Evolutionary conservation across 2,113 vertebrate genomes (phyloP), one percentile per base, ranked within the genome.

Genomic region (Parus major): DNA sequence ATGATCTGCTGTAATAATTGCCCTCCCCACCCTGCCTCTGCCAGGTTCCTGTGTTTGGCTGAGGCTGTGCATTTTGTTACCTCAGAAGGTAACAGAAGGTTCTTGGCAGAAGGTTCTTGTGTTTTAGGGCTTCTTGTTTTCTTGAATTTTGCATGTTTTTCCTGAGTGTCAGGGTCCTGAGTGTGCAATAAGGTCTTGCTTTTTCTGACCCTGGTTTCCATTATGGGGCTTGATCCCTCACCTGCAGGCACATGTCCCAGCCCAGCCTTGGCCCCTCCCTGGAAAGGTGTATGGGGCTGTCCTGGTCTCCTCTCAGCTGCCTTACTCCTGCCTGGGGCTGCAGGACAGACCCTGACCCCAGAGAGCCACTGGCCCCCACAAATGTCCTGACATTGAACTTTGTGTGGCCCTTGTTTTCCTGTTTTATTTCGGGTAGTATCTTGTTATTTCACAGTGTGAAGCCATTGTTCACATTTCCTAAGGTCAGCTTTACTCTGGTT

Each of bases 351-450:
- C 6, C 4, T 27, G 55, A 29, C 11, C 22, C 21, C 70, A 39
- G 41, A 56, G 15, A 24, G 42, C 6, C 4, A 7, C n/a, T 0
- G 2, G 9, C 19, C 12, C 16, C 25, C 0, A 0, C 23, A 12
- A 22, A 23, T 15, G 15, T 33, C 39, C 35, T 63, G 64, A 71
- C 10, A 12, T 10, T 24, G 10, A 77, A 4, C 50, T 82, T 44
- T 55, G 19, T 36, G n/a, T 77, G 46, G 36, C 15, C 27, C 61
- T 72, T 80, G 28, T 73, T 92, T 90, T 82, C 10, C 36, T 57
- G 61, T 65, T 81, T 82, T 68, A 39, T 82, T 95, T 90, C 56
- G 29, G 75, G 25, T 46, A 46, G 4, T 59, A 41, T 66, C 46
- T 70, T 93, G 39, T 90, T 90, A 57, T 88, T 93, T 77, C 63